Conservation (phyloP, 1,140 invertebrate genomes). For the Apis florea region DNA sequence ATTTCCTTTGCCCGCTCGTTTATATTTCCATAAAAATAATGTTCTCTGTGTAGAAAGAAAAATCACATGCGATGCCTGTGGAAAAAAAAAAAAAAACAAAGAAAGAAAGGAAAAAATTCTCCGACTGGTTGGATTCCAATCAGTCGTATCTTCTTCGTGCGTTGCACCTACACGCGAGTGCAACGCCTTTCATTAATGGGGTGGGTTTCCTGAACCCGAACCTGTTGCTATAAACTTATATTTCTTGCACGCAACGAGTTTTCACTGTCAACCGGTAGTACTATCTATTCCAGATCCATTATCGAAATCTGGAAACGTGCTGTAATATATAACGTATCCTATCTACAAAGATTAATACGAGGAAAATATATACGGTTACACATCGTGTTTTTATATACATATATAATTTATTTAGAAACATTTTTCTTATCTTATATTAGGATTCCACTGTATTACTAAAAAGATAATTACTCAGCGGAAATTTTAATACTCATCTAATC, state of each 20-base stretch:
- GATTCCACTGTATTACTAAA: neutral
- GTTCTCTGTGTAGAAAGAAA: neutral
- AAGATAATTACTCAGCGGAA: neutral
- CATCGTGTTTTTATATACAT: neutral
- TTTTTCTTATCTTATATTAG: neutral
- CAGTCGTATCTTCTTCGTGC: slow-evolving; percentile 37
- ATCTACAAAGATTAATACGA: neutral
- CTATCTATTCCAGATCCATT: slow-evolving; percentile 12
- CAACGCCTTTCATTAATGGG: slow-evolving; percentile 45
- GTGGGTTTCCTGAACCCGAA: slow-evolving; percentile 37
- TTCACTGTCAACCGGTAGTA: slow-evolving; percentile 39
- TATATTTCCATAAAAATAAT: neutral
- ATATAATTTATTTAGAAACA: neutral
- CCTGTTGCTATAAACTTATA: slow-evolving; percentile 50
- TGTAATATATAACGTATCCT: neutral
- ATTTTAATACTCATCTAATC: neutral
- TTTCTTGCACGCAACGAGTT: slow-evolving; percentile 41
- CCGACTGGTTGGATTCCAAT: slow-evolving; percentile 37
- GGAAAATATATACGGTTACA: neutral
- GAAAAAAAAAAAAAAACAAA: neutral
- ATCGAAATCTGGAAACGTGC: neutral
- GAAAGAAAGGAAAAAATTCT: neutral
- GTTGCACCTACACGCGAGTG: slow-evolving; percentile 34
- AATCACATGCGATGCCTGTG: neutral
- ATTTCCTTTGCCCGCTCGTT: too few species aligned